Conservation (phyloP, 2,797 vertebrate genomes). For the Delichon dasypus region DNA sequence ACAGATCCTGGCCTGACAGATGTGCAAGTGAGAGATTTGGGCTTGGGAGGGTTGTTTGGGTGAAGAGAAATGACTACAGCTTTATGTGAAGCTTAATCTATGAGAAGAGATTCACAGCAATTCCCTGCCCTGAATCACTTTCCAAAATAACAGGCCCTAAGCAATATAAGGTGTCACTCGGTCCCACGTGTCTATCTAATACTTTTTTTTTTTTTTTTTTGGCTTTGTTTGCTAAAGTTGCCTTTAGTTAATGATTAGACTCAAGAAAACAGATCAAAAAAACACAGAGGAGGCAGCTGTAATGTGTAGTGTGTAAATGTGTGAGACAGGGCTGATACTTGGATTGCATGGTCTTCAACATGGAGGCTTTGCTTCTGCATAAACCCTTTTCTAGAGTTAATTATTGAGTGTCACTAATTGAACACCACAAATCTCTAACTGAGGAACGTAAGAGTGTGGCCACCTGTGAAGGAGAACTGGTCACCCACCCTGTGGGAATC, state of each 20-base stretch:
- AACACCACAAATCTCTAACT: rapidly evolving
- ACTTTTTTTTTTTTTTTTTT: no score
- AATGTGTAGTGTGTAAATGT: background rate
- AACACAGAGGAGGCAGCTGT: background rate
- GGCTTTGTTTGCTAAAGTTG: background rate
- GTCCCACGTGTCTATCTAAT: background rate
- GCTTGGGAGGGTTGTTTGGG: background rate
- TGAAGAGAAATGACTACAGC: background rate
- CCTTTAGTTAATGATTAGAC: background rate
- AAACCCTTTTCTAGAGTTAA: background rate
- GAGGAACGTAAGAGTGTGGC: background rate
- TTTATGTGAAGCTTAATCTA: background rate
- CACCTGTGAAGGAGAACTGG: background rate
- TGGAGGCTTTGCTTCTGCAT: background rate
- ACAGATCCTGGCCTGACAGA: background rate
- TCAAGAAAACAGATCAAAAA: background rate
- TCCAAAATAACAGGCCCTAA: background rate
- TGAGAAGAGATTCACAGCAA: background rate
- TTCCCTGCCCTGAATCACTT: background rate
- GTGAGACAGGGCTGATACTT: background rate
- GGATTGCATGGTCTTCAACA: background rate
- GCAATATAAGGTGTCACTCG: background rate
- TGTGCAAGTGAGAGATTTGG: background rate
- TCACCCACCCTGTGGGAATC: background rate
- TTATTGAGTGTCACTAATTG: background rate